Evolutionary conservation across 2,113 vertebrate species (phyloP).

Genomic region (Theristicus caerulescens): DNA sequence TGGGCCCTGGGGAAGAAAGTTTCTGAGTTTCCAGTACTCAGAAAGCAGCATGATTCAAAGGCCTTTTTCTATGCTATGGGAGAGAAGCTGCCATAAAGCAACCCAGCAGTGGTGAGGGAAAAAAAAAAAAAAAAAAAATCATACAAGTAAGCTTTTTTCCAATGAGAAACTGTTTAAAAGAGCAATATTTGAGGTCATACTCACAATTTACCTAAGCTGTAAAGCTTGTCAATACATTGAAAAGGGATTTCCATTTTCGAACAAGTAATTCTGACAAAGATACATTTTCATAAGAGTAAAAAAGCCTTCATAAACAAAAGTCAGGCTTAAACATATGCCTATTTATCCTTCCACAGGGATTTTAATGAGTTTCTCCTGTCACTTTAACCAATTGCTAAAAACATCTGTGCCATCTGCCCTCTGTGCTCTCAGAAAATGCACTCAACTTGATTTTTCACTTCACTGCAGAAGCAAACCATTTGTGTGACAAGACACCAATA

Average conservation of each 20-base stretch:
- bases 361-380: slow-evolving; percentile 19
- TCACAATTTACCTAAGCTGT: neutral
- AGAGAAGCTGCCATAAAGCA: neutral
- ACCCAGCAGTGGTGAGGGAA: neutral
- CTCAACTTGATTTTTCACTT: neutral
- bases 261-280: neutral
- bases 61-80: neutral
- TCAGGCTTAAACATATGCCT: neutral
- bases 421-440: neutral
- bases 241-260: neutral
- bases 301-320: neutral
- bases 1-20: neutral
- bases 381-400: slow-evolving; percentile 12
- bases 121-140: neutral
- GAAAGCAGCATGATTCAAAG: neutral
- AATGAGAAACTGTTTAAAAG: neutral
- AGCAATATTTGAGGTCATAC: neutral
- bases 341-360: neutral
- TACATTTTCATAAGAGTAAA: neutral
- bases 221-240: neutral
- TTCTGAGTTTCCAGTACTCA: neutral
- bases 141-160: neutral
- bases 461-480: neutral
- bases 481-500: neutral
- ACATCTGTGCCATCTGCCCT: slow-evolving; percentile 14